Evolutionary conservation across 2,888 invertebrate species (phyloP), one percentile per base, ranked within the genome.

Genomic region (Adelphocoris suturalis): DNA sequence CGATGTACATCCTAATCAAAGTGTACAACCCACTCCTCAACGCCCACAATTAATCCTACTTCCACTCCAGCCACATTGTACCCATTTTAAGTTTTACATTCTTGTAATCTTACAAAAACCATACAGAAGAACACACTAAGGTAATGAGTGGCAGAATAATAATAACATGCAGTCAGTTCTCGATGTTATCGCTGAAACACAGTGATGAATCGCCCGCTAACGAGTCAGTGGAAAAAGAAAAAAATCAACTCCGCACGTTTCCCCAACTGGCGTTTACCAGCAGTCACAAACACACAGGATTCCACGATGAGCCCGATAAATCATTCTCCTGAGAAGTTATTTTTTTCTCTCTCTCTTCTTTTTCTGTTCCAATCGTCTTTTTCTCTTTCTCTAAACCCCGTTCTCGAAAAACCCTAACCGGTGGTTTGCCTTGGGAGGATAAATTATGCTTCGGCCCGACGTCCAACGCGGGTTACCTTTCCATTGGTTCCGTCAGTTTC

Each of bases 301-400:
- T 85, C 37, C 85, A 57, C 85, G 85, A 37, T 68, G 85, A 85
- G 55, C 55, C 37, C 85, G 61, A 85, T 85, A 85, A 85, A 85
- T 85, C 85, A 85, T 82, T 48, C 27, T 68, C 68, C 82, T n/a
- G 5, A 19, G 52, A n/a, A 82, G 13, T 9, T 68, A 12, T 27
- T 19, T 23, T 82, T 47, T 81, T 81, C 13, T n/a, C n/a, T n/a
- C n/a, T n/a, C 47, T 47, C 48, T 11, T 9, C 19, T 48, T 46
- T 5, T 48, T 14, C 52, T 82, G 52, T 82, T 82, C 52, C 52
- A 23, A 80, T 80, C 68, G 19, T 27, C 68, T 68, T 68, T 23
- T 68, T 27, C 23, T 68, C 68, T 68, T 27, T 68, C 68, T 68
- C 68, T 68, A 68, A 68, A 19, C 68, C 68, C 68, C 68, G 68